Evolutionary conservation across 2,113 vertebrate species (phyloP).

Genomic region (Atlantisia rogersi): DNA sequence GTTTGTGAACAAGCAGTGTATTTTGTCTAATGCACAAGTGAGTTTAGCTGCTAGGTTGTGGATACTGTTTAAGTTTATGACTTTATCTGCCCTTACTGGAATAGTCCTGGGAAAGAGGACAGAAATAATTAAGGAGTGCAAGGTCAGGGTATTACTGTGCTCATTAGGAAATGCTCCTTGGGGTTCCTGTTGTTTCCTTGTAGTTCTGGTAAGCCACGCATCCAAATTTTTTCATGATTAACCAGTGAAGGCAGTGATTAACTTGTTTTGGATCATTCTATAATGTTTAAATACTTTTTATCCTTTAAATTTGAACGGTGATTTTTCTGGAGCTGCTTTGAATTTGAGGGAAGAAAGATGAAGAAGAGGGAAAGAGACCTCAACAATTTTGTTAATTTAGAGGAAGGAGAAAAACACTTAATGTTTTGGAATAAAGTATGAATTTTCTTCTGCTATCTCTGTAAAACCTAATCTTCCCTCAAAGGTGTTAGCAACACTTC

Average conservation of each 20-base stretch:
- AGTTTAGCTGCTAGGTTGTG: neutral
- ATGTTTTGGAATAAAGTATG: neutral
- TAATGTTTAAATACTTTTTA: neutral
- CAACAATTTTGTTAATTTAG: neutral
- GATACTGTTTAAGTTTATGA: neutral
- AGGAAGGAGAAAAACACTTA: neutral
- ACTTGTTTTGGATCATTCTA: neutral
- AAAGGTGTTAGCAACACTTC: neutral
- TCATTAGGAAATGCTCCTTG: neutral
- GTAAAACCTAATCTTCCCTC: neutral
- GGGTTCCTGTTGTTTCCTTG: neutral
- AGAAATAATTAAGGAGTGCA: neutral
- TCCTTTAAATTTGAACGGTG: neutral
- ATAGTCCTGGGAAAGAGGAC: neutral
- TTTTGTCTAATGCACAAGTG: neutral
- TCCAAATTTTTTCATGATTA: neutral
- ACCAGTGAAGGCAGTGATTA: neutral
- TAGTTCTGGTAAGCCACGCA: neutral
- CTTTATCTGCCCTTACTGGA: neutral
- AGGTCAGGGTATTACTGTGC: neutral
- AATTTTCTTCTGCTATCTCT: neutral
- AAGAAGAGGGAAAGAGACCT: neutral
- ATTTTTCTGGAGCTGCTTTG: neutral
- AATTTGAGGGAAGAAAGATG: neutral
- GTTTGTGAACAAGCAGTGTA: neutral